A percentile compares a stretch with the other conserved stretches of the same genome.
These are phyloP conservation scores for Andrena marginata DNA, from an alignment of 2,888 invertebrate species.

Conservation along the genomic window DNA sequence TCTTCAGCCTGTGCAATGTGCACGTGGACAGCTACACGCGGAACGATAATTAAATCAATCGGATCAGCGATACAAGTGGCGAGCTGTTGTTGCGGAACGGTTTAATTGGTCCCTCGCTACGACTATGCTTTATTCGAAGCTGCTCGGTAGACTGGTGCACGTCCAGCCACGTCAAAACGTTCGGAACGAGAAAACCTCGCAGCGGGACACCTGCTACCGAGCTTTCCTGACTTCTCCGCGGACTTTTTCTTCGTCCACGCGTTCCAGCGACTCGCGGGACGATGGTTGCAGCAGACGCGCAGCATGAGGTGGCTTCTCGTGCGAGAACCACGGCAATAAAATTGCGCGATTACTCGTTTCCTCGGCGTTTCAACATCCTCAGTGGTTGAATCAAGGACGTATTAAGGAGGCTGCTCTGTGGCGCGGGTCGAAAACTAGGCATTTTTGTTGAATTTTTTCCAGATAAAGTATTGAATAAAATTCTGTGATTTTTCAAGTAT, in stretches of 20 bases:
- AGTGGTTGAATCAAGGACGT: constrained; percentile 23
- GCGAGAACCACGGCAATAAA: constrained; percentile 45
- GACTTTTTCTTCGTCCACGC: constrained; percentile 53
- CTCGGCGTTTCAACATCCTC: constrained; percentile 47
- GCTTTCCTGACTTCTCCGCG: constrained; percentile 47
- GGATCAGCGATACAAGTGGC: constrained; percentile 53
- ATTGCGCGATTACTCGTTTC: constrained; percentile 60
- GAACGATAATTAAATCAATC: constrained; percentile 79
- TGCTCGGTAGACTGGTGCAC: constrained; percentile 24
- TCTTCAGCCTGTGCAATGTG: not conserved
- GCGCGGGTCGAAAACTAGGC: constrained; percentile 47
- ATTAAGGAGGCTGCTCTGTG: constrained; percentile 12
- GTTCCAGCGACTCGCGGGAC: constrained; percentile 46
- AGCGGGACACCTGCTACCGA: constrained; percentile 63
- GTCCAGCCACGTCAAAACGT: constrained; percentile 64
- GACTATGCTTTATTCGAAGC: constrained; percentile 58
- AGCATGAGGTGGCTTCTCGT: constrained; percentile 46
- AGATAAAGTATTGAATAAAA: no score
- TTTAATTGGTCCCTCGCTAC: constrained; percentile 75
- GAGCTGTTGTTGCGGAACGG: constrained; percentile 48
- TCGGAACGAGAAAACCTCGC: constrained; percentile 56
- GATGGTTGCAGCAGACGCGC: constrained; percentile 28
- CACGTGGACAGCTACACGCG: constrained; percentile 53
- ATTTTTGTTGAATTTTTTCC: constrained; percentile 15
- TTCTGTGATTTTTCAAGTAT: no score